Evolutionary conservation across 92 coral and sea anemone genomes (phyloP).

Genomic region (Virgularia gustaviana): DNA sequence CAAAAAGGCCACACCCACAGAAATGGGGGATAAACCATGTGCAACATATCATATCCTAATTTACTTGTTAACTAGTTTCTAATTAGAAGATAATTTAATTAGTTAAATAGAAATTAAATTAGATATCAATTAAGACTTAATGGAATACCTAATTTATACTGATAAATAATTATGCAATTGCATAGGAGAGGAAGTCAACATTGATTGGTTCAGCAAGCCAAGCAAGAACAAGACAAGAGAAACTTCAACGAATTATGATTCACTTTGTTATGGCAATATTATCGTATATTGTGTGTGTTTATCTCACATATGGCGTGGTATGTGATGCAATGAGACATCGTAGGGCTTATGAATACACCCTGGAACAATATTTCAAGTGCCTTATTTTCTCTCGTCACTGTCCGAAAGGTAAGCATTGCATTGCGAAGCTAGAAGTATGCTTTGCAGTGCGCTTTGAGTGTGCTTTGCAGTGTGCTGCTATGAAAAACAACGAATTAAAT

Average conservation of each 20-base stretch:
- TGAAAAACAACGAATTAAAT: too few species aligned
- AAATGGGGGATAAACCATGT: too few species aligned
- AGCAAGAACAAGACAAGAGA: conserved; percentile 57
- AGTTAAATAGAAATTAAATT: not conserved
- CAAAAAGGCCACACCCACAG: too few species aligned
- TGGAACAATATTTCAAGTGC: conserved; percentile 55
- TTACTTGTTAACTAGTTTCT: too few species aligned
- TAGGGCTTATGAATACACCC: conserved; percentile 39
- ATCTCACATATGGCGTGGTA: conserved; percentile 59
- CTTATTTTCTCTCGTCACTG: conserved; percentile 26
- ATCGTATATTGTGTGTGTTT: conserved; percentile 60
- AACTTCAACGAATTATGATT: conserved; percentile 61
- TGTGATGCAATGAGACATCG: conserved; percentile 58
- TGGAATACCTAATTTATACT: not conserved
- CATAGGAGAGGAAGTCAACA: conserved; percentile 26
- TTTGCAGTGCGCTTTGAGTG: not conserved
- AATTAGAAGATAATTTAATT: not conserved
- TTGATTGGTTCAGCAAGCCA: conserved; percentile 44
- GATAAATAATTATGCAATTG: not conserved
- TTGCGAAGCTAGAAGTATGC: not conserved
- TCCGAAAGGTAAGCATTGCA: conserved; percentile 8
- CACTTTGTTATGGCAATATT: conserved; percentile 75
- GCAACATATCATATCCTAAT: too few species aligned
- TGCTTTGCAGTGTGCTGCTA: too few species aligned
- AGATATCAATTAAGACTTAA: not conserved